These are phyloP conservation scores for Phrynosoma blainvillii DNA, from an alignment of 2,113 vertebrate genomes.

Conservation along the genomic window DNA sequence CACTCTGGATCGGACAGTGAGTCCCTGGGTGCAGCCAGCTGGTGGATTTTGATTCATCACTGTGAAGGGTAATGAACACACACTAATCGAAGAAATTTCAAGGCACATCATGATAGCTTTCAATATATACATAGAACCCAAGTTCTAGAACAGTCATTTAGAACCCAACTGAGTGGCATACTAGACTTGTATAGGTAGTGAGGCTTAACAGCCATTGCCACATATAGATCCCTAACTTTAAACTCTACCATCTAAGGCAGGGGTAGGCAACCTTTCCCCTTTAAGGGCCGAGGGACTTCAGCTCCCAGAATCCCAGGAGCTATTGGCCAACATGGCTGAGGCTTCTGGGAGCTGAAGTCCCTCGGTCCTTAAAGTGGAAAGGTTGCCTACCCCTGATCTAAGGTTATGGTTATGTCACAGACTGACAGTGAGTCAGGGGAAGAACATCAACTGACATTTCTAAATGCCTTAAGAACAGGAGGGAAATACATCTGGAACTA, in stretches of 20 bases:
- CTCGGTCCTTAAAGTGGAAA: too few relatives aligned
- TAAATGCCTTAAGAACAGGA: not conserved
- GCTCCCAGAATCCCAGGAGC: too few relatives aligned
- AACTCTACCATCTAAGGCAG: not conserved
- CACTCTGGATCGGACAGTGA: slow-evolving; percentile 71
- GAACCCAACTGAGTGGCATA: not conserved
- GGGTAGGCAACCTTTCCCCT: too few relatives aligned
- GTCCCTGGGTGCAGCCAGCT: slow-evolving; percentile 76
- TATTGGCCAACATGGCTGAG: too few relatives aligned
- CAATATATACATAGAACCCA: not conserved
- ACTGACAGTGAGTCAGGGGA: accelerated
- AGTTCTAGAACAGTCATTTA: not conserved
- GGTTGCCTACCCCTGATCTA: too few relatives aligned
- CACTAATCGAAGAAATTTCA: not conserved
- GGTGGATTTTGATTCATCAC: slow-evolving; percentile 78
- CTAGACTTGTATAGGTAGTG: not conserved
- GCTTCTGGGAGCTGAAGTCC: too few relatives aligned
- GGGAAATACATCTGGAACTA: accelerated
- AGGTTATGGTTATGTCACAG: not conserved
- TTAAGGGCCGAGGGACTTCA: too few relatives aligned
- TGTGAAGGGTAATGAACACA: slow-evolving; percentile 34
- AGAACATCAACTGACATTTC: not conserved
- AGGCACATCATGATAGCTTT: not conserved
- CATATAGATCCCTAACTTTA: accelerated
- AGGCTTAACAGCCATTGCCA: accelerated